Evolutionary conservation across 2,797 vertebrate genomes (phyloP), one percentile per base, ranked within the genome.

Genomic region (Muscicapa comitata): DNA sequence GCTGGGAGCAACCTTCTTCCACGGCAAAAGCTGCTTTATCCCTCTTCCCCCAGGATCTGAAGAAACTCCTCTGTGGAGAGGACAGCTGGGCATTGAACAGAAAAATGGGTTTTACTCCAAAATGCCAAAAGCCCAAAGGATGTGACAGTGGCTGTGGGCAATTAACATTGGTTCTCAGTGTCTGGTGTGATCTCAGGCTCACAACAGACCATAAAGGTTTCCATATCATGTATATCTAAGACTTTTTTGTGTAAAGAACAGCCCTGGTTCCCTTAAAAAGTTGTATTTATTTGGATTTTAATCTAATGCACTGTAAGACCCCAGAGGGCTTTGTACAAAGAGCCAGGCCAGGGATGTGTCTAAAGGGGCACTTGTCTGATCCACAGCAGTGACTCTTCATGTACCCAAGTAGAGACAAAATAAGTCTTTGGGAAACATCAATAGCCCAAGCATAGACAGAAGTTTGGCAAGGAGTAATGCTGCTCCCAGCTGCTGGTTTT

Each of bases 401-500:
- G 3, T 33, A 18, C 28, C 33, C 78, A 35, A 45, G 28, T 1
- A 33, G 33, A 71, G 38, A 31, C 37, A 57, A 55, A 85, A 54
- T 33, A 76, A 76, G 67, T 40, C 68, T 76, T 66, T 40, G 61
- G 33, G 31, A 74, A 75, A 33, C 25, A 17, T 74, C 13, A 43
- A 55, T 48, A 84, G 70, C 62, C 38, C 58, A 25, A 86, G 62
- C 2, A 3, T 21, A 84, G 80, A 37, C 79, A 75, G 82, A 50
- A 71, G 37, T 54, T 63, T 72, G 38, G 53, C 47, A 26, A 19
- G 77, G 47, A 48, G n/a, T 17, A n/a, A 37, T 14, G 26, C 43
- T 65, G 45, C 50, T 92, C 17, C 76, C 70, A 67, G 86, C 65
- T 95, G 53, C 65, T 77, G 15, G 18, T 76, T 93, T 83, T 85